Base-by-base conservation (phyloP, 2,797 vertebrate genomes). In the Parauchenoglanis punctatus region DNA sequence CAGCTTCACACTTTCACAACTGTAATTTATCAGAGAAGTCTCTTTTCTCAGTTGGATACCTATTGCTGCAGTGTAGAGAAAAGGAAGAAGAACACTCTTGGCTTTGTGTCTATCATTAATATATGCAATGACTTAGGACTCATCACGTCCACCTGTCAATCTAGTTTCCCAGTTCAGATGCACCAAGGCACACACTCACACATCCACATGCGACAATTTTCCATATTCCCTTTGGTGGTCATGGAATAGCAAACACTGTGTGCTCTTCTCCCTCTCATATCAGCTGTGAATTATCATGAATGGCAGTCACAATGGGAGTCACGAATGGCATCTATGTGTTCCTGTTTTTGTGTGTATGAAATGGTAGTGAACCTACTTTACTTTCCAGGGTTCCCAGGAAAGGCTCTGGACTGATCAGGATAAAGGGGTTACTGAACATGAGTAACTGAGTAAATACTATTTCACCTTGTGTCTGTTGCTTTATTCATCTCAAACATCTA, bases 211-310 rank as follows among this genome's bases (percentile, higher is more conserved):
- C 85, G 80, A 28, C 75, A 46, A 40, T 44, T 70, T 86, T 56
- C 13, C 23, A 11, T 77, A 72, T 77, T 78, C 59, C 46, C 59
- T 44, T 76, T 56, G 59, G 46, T 77, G 20, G 73, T 54, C 63
- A 78, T 4, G 12, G 44, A 76, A 35, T 31, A 77, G 44, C 10
- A 72, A 84, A 72, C 83, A 84, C 67, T 2, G 83, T 8, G 28
- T 84, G 28, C 13, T 44, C 61, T 61, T n/a, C 35, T 35, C 25
- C 89, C 91, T 28, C 46, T 88, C 82, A 77, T 94, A 92, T 92
- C 91, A 91, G 91, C 87, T 89, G 90, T 90, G 93, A 93, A 95
- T 94, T 89, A 93, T 90, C 92, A 35, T 2, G 35, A 35, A 35
- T 35, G 35, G 35, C 35, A 35, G 35, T 35, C 35, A 35, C 35